phyloP scores from a whole-genome alignment of 2,888 invertebrate species.

The Lathronympha strigana region DNA sequence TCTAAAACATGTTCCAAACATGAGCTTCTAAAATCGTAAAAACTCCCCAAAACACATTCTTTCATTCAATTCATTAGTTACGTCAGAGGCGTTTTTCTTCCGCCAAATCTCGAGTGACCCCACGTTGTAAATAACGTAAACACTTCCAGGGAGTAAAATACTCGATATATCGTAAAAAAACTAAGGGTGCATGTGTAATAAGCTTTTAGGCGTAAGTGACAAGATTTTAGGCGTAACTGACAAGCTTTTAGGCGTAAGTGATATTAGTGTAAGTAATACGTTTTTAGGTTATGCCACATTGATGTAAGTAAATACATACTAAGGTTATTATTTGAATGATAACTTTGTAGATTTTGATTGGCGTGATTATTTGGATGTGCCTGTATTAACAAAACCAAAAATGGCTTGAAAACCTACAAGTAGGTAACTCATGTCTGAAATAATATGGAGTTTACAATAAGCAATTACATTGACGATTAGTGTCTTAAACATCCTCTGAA shows the following conservation, averaged over 20 bases:
- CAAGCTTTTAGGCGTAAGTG: neutral
- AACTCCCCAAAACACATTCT: conserved; percentile 34
- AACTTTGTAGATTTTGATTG: too few species aligned
- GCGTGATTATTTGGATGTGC: too few species aligned
- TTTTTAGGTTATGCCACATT: neutral
- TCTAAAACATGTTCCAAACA: conserved; percentile 12
- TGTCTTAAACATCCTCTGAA: too few species aligned
- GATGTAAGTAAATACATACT: neutral
- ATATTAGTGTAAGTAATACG: neutral
- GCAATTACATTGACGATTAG: too few species aligned
- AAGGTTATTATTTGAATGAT: too few species aligned
- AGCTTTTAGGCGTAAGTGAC: conserved; percentile 72
- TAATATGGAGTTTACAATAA: too few species aligned
- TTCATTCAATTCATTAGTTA: conserved; percentile 40
- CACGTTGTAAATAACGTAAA: conserved; percentile 66
- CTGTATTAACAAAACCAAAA: too few species aligned
- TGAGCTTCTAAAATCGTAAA: too few species aligned
- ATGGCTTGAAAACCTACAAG: too few species aligned
- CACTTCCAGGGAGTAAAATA: conserved; percentile 69
- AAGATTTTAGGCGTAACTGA: conserved; percentile 62
- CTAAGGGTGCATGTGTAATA: conserved; percentile 79
- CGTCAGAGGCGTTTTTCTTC: conserved; percentile 42
- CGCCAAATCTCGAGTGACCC: conserved; percentile 49
- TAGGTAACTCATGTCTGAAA: too few species aligned
- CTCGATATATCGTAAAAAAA: conserved; percentile 59